A percentile compares a stretch with the other conserved stretches of the same genome.
phyloP scores from a whole-genome alignment of 2,113 vertebrate genomes.

The Python bivittatus region DNA sequence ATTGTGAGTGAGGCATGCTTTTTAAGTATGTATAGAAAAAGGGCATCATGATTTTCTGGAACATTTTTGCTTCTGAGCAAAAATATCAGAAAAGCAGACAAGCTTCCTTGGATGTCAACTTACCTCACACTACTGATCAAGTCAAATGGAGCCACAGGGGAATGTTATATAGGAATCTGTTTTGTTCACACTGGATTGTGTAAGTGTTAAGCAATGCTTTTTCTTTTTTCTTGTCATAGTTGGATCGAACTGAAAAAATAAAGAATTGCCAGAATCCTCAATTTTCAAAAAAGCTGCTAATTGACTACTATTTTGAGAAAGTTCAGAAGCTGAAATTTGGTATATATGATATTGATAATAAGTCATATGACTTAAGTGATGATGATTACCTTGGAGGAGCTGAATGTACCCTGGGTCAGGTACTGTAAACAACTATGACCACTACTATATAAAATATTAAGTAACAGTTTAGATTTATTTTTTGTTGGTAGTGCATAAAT shows the following conservation, averaged over 20 bases:
- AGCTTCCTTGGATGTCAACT: neutral
- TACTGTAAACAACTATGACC: neutral
- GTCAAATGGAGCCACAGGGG: neutral
- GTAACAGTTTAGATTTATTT: rapidly evolving
- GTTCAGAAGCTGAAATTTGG: slow-evolving; percentile 88
- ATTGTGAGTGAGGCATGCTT: neutral
- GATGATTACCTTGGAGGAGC: slow-evolving; percentile 90
- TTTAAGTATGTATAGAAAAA: neutral
- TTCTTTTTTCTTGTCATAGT: slow-evolving; percentile 61
- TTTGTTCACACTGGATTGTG: neutral
- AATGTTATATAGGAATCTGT: neutral
- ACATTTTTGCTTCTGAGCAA: neutral
- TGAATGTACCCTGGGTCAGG: slow-evolving; percentile 90
- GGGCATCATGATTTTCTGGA: neutral
- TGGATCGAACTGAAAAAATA: slow-evolving; percentile 83
- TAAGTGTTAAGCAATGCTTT: neutral
- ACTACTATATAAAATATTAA: neutral
- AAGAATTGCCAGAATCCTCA: slow-evolving; percentile 83
- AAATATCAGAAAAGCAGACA: neutral
- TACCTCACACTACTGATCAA: neutral
- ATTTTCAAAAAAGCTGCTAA: slow-evolving; percentile 83
- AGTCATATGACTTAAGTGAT: slow-evolving; percentile 78
- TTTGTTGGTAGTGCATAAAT: neutral
- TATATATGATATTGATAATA: slow-evolving; percentile 91
- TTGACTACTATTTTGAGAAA: slow-evolving; percentile 90